Conservation (phyloP, 2,797 vertebrate genomes). For the Labeo calbasu region DNA sequence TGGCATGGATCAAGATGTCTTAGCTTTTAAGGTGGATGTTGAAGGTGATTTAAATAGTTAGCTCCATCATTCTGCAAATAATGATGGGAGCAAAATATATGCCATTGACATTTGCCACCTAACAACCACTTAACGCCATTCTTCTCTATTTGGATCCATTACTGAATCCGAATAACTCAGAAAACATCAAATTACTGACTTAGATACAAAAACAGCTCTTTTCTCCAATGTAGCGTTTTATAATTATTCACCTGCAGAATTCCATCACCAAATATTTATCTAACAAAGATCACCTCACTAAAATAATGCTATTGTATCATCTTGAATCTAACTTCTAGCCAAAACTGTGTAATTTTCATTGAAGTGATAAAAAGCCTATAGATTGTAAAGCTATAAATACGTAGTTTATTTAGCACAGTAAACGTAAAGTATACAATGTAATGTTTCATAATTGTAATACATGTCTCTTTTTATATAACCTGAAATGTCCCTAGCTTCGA, state of each 20-base stretch:
- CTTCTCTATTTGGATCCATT: conserved; percentile 48
- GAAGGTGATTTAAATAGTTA: conserved; percentile 85
- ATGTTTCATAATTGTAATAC: conserved; percentile 70
- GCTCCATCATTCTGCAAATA: conserved; percentile 73
- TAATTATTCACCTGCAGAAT: conserved; percentile 27
- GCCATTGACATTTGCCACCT: conserved; percentile 52
- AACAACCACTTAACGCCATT: conserved; percentile 56
- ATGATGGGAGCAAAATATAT: conserved; percentile 63
- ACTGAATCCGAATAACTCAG: conserved; percentile 30
- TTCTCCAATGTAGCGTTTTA: neutral
- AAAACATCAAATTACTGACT: conserved; percentile 19
- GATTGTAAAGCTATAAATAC: neutral
- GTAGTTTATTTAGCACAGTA: conserved; percentile 1
- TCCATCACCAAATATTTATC: conserved; percentile 42
- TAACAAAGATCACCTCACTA: conserved; percentile 53
- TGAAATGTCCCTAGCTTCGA: conserved; percentile 77
- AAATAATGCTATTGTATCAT: conserved; percentile 21
- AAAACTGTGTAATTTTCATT: neutral
- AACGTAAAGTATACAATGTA: conserved; percentile 41
- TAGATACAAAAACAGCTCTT: conserved; percentile 4
- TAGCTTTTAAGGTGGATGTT: conserved; percentile 83
- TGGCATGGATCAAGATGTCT: conserved; percentile 74
- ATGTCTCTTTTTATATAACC: conserved; percentile 76
- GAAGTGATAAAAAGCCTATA: neutral
- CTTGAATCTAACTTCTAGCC: conserved; percentile 30